These are phyloP conservation scores for Heteromurus nitidus DNA, from an alignment of 2,888 invertebrate genomes.

Conservation along the genomic window DNA sequence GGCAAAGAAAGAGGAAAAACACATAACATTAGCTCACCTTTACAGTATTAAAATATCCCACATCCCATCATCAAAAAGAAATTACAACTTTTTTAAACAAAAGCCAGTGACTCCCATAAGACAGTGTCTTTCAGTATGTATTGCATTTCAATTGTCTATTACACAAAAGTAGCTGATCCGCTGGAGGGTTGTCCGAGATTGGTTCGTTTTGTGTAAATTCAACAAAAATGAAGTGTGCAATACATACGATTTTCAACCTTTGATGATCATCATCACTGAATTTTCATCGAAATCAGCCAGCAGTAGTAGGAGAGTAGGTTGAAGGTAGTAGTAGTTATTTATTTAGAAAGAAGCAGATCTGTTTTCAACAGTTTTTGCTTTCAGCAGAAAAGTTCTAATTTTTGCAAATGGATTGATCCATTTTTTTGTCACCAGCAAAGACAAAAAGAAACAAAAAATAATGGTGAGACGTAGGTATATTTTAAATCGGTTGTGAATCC, in stretches of 20 bases:
- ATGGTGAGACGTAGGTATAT: conserved; percentile 45
- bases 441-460: conserved; percentile 22
- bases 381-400: conserved; percentile 24
- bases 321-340: conserved; percentile 6
- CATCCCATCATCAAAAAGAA: conserved; percentile 54
- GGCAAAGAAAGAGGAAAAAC: conserved; percentile 32
- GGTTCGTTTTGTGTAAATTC: conserved; percentile 37
- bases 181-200: conserved; percentile 5
- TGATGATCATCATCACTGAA: conserved; percentile 57
- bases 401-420: conserved; percentile 3
- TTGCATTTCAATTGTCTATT: conserved; percentile 51
- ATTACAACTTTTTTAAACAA: conserved; percentile 31
- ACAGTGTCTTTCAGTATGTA: conserved; percentile 41
- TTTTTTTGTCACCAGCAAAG: conserved; percentile 24
- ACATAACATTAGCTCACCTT: conserved; percentile 44
- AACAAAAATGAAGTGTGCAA: conserved; percentile 60
- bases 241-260: conserved; percentile 54
- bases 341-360: conserved; percentile 3
- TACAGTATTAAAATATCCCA: conserved; percentile 47
- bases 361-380: conserved; percentile 23
- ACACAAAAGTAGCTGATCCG: conserved; percentile 34
- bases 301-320: conserved; percentile 5
- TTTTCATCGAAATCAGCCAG: conserved; percentile 6
- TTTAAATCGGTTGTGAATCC: conserved; percentile 22
- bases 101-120: conserved; percentile 56